Percentiles rank a stretch among this genome's conserved stretches.
These are phyloP conservation scores for Ramphastos sulfuratus DNA, from an alignment of 2,113 vertebrate genomes.

Conservation along the genomic window DNA sequence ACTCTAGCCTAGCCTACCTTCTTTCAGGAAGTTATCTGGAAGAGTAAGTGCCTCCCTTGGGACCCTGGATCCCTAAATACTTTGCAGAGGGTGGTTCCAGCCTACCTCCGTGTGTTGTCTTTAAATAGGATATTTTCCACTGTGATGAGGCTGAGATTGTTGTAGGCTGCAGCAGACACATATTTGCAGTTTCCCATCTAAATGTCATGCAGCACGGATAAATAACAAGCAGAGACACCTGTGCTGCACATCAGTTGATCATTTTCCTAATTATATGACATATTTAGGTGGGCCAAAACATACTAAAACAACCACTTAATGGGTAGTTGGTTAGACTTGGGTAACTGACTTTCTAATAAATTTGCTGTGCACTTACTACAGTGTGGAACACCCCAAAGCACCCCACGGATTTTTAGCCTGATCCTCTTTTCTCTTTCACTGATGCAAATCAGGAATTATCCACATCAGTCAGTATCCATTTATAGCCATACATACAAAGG, in stretches of 20 bases:
- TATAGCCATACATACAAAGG: background rate
- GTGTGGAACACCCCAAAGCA: background rate
- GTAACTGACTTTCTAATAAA: background rate
- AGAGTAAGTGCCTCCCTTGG: background rate
- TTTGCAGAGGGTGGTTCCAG: background rate
- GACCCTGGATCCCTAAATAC: background rate
- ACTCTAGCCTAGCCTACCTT: too few species aligned
- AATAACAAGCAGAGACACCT: constrained; percentile 37
- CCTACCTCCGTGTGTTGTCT: background rate
- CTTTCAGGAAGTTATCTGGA: too few species aligned
- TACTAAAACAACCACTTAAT: constrained; percentile 9
- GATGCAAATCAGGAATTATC: background rate
- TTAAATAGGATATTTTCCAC: background rate
- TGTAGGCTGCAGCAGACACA: background rate
- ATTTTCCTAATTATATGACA: constrained; percentile 32
- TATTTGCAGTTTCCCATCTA: background rate
- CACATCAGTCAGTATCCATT: background rate
- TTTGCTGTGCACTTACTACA: background rate
- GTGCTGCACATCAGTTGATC: background rate
- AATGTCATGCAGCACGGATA: constrained; percentile 2
- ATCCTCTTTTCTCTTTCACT: background rate
- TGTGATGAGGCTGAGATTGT: background rate
- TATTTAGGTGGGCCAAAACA: constrained; percentile 12
- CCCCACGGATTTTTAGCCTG: background rate
- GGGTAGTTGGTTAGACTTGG: background rate